Evolutionary conservation across 2,113 vertebrate species (phyloP), one percentile per base, ranked within the genome.

Genomic region (Tachysurus fulvidraco): DNA sequence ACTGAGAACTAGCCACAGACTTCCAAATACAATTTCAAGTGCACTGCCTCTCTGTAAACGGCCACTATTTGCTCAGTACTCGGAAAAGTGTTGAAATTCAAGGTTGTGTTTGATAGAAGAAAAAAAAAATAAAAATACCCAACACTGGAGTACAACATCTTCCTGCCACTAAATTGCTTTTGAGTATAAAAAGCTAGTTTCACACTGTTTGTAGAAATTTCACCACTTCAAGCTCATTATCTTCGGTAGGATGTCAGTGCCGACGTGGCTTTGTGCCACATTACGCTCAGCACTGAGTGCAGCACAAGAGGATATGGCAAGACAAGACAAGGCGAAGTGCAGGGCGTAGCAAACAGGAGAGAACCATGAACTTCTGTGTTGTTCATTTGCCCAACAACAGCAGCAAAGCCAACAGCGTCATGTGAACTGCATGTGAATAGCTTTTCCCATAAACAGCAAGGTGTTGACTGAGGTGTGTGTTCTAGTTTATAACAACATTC

Each of bases 211-310:
- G 41, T 46, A 46, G 21, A 74, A 46, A 46, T 25, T 74, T 74
- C 71, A 69, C 41, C 71, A 46, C 71, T 50, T 74, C 41, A 74
- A 54, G 52, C 50, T 78, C 14, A 78, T 78, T 78, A 55, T 55
- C 25, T 78, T 78, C 52, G 17, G 8, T 9, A 52, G 74, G 50
- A 78, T n/a, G 23, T 76, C 12, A 52, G 73, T 4, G 13, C 50
- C 2, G 16, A 78, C 7, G 74, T 52, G 46, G 16, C 74, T 54
- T 52, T 44, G 23, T 50, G 41, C 41, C 23, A 5, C 25, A 19
- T 7, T 28, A 30, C 17, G 76, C n/a, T 78, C 12, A 28, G n/a
- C 52, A 55, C 50, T 50, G 4, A 11, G 2, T 55, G 13, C 76
- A 78, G 12, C 50, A 11, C 0, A 28, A 55, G 76, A 77, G 50